Conservation (phyloP, 2,888 invertebrate genomes). For the Tromatobia lineatoria region DNA sequence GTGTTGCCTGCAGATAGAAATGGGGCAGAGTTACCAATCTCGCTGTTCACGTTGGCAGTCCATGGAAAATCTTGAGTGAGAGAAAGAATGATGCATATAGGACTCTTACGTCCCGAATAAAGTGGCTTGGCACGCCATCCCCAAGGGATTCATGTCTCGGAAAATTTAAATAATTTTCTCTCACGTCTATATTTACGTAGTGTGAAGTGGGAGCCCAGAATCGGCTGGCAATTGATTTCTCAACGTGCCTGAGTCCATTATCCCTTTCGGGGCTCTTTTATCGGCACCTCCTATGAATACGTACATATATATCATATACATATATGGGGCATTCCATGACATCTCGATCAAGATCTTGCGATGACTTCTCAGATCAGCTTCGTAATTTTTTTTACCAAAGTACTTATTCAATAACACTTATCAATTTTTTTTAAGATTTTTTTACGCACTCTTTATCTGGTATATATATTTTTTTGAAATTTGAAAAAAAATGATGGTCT, state of each 20-base stretch:
- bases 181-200: constrained; percentile 9
- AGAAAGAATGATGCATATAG: constrained; percentile 6
- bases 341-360: too few species aligned
- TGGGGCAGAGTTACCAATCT: constrained; percentile 30
- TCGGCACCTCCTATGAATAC: background rate
- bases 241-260: constrained; percentile 46
- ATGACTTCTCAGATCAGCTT: too few species aligned
- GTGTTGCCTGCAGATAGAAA: constrained; percentile 45
- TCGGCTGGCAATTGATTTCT: constrained; percentile 63
- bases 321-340: too few species aligned
- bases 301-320: constrained; percentile 7
- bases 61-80: constrained; percentile 44
- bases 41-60: constrained; percentile 11
- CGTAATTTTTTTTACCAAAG: too few species aligned
- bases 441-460: too few species aligned
- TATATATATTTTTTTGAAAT: too few species aligned
- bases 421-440: too few species aligned
- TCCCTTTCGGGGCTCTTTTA: constrained; percentile 47
- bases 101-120: constrained; percentile 45
- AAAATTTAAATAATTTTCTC: constrained; percentile 66
- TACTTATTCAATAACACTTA: too few species aligned
- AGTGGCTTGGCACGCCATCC: constrained; percentile 49
- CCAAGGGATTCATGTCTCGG: constrained; percentile 53
- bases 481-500: too few species aligned
- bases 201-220: constrained; percentile 38